Conservation (phyloP, 2,888 invertebrate genomes). For the Microdon myrmicae region DNA sequence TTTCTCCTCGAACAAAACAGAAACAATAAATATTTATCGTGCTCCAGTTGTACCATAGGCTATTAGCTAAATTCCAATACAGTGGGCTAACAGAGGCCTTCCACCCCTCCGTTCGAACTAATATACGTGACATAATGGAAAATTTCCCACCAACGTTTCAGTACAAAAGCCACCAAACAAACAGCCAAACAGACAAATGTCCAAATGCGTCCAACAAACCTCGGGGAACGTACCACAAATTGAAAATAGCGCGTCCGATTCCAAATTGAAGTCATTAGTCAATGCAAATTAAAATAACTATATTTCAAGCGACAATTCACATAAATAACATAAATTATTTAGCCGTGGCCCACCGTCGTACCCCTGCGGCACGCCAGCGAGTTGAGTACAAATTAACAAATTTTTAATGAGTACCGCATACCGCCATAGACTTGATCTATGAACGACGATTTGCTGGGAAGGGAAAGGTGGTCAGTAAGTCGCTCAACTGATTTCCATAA, state of each 20-base stretch:
- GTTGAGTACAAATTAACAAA: conserved; percentile 31
- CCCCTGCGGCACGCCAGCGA: not conserved
- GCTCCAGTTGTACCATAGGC: too few species aligned
- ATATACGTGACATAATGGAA: conserved; percentile 19
- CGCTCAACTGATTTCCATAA: conserved; percentile 30
- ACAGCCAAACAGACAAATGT: conserved; percentile 2
- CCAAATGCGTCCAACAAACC: too few species aligned
- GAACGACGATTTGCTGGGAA: not conserved
- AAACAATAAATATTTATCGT: too few species aligned
- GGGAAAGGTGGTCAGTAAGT: conserved; percentile 1
- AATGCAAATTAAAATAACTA: conserved; percentile 50
- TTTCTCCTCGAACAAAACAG: too few species aligned
- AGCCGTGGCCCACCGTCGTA: not conserved
- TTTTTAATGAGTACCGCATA: conserved; percentile 42
- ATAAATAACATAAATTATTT: conserved; percentile 38
- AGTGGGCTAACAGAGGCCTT: not conserved
- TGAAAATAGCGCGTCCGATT: conserved; percentile 17
- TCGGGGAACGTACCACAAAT: too few species aligned
- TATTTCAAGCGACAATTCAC: conserved; percentile 35
- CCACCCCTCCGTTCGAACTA: conserved; percentile 21
- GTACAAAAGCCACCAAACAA: not conserved
- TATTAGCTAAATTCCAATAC: conserved; percentile 9
- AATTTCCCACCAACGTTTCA: conserved; percentile 16
- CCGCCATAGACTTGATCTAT: conserved; percentile 4
- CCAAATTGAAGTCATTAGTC: conserved; percentile 47